phyloP scores from a whole-genome alignment of 2,888 invertebrate genomes.

The Theretra japonica region DNA sequence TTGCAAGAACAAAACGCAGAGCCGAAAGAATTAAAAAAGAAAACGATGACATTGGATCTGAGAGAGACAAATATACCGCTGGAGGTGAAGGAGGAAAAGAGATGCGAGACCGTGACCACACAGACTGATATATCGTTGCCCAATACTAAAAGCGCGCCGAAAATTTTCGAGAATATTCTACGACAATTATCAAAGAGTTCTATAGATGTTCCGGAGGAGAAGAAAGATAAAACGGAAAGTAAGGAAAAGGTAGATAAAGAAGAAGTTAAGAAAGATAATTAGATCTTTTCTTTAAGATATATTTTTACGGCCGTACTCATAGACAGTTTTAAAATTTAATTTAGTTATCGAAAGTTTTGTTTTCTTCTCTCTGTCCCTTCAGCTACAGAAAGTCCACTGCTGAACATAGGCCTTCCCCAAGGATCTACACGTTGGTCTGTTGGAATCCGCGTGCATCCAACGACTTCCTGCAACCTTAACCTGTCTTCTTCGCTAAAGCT shows the following conservation, averaged over 20 bases:
- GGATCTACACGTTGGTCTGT: too few species aligned
- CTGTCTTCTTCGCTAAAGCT: too few species aligned
- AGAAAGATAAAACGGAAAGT: slow-evolving; percentile 17
- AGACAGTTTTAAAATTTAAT: too few species aligned
- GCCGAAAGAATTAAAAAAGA: slow-evolving; percentile 57
- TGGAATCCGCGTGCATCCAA: too few species aligned
- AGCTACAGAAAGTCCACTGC: too few species aligned
- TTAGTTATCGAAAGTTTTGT: too few species aligned
- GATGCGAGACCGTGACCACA: slow-evolving; percentile 68
- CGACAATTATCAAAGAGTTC: slow-evolving; percentile 73
- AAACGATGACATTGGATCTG: slow-evolving; percentile 66
- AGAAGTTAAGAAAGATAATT: slow-evolving; percentile 12
- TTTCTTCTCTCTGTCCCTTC: too few species aligned
- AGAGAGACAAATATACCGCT: slow-evolving; percentile 67
- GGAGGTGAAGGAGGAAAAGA: slow-evolving; percentile 60
- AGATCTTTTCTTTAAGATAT: neutral
- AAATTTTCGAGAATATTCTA: slow-evolving; percentile 76
- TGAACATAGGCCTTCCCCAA: too few species aligned
- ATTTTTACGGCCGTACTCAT: neutral
- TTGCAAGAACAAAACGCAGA: slow-evolving; percentile 43
- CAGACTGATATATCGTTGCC: slow-evolving; percentile 80
- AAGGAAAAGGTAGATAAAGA: slow-evolving; percentile 28
- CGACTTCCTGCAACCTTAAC: too few species aligned
- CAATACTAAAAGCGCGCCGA: slow-evolving; percentile 79
- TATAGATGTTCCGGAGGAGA: slow-evolving; percentile 55